Evolutionary conservation across 2,113 vertebrate genomes (phyloP), one percentile per base, ranked within the genome.

Genomic region (Nothoprocta pentlandii): DNA sequence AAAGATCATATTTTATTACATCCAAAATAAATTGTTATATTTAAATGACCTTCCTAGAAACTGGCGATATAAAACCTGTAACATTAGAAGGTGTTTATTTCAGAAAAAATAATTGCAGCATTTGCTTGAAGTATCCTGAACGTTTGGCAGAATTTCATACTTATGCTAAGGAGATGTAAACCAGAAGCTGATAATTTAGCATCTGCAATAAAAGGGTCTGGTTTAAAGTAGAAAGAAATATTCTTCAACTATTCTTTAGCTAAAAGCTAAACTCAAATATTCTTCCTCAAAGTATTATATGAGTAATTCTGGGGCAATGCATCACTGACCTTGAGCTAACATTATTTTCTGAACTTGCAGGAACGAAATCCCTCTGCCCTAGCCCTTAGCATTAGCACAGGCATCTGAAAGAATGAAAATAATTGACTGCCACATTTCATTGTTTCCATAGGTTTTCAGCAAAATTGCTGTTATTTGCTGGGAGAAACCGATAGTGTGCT

Each of bases 161-260:
- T 91, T 94, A 69, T 70, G 77, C 87, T 94, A 82, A 95, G 91
- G 82, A 93, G 94, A 96, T 92, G 94, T 96, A 94, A 97, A 96
- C 85, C 96, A 96, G 96, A 96, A 96, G 87, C 94, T 94, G 96
- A 93, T 96, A 96, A 96, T 96, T 96, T 95, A 96, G 87, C 94
- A 93, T 96, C 93, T 92, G 93, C 83, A 85, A n/a, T 92, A 87
- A 87, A 89, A 80, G 49, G 28, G 30, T 78, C 66, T 2, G 0
- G 69, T 88, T 93, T 94, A n/a, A 90, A 90, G 92, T 92, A 85
- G 82, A 92, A 95, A 94, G 71, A 89, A 90, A 62, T 36, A 36
- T 81, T 94, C 84, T 94, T 71, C 41, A 84, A 34, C 69, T 62
- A 6, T 66, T 91, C 89, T 92, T 87, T 68, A 54, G 53, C 54